A percentile compares a stretch with the other conserved stretches of the same genome.
These are phyloP conservation scores for Bovichtus variegatus DNA, from an alignment of 2,797 vertebrate species.

Conservation along the genomic window DNA sequence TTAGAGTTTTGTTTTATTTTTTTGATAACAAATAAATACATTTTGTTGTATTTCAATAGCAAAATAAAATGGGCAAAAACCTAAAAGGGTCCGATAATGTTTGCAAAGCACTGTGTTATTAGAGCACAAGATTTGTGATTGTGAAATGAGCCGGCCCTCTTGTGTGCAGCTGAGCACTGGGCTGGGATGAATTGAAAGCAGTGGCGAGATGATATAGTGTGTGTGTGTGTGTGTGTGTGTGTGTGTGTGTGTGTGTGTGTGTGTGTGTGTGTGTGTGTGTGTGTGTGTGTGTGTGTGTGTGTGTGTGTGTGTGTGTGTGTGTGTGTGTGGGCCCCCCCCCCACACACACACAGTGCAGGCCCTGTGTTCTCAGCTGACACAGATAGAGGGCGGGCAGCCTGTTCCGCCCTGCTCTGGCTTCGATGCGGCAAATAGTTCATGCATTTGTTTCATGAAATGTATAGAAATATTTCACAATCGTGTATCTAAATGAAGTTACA, in stretches of 20 bases:
- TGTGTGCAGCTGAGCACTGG: constrained; percentile 22
- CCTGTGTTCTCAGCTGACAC: constrained; percentile 47
- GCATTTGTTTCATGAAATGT: constrained; percentile 28
- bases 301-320: too few species aligned
- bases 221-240: too few species aligned
- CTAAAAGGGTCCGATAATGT: neutral
- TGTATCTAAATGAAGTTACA: neutral
- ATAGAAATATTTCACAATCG: neutral
- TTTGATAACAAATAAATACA: too few species aligned
- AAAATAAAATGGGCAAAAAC: neutral
- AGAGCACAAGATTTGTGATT: constrained; percentile 36
- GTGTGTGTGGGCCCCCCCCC: too few species aligned
- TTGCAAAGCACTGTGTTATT: neutral
- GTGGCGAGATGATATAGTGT: constrained; percentile 10
- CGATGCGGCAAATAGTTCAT: constrained; percentile 24
- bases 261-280: too few species aligned
- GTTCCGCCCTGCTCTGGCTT: constrained; percentile 3
- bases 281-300: too few species aligned
- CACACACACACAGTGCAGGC: too few species aligned
- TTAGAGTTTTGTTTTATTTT: too few species aligned
- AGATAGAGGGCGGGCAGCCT: constrained; percentile 8
- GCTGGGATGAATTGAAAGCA: constrained; percentile 39
- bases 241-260: too few species aligned
- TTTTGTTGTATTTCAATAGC: too few species aligned
- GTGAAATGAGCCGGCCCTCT: constrained; percentile 26